Conservation (phyloP, 2,797 vertebrate species). For the Enteromius trimaculatus region DNA sequence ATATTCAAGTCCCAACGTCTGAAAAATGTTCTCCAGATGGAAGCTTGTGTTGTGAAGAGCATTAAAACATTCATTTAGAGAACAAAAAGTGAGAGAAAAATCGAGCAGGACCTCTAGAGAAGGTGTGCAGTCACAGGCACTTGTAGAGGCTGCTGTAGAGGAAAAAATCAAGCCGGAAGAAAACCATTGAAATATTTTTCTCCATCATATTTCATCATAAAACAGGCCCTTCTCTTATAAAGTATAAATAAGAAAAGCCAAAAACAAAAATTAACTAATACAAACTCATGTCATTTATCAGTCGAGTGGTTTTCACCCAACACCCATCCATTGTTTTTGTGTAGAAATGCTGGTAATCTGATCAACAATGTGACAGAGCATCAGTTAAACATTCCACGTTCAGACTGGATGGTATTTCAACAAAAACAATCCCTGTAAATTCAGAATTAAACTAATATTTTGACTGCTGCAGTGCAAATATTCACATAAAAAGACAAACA, state of each 20-base stretch:
- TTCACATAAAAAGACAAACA: constrained; percentile 3
- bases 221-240: neutral
- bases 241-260: constrained; percentile 6
- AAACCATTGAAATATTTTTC: neutral
- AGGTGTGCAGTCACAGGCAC: constrained; percentile 53
- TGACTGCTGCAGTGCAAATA: neutral
- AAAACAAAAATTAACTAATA: neutral
- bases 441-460: neutral
- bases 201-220: constrained; percentile 11
- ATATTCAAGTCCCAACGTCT: constrained; percentile 44
- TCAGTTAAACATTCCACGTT: neutral
- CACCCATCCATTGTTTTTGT: neutral
- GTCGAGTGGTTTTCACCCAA: neutral
- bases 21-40: neutral
- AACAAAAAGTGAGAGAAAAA: neutral
- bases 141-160: constrained; percentile 38
- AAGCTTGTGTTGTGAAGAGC: constrained; percentile 28
- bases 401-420: neutral
- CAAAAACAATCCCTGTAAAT: neutral
- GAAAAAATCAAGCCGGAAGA: neutral
- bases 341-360: constrained; percentile 29
- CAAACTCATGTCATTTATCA: constrained; percentile 1
- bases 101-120: constrained; percentile 31
- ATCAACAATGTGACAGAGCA: constrained; percentile 26
- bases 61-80: constrained; percentile 49